A percentile compares a stretch with the other conserved stretches of the same genome.
Conservation (phyloP, 2,888 invertebrate species). For the Napeogenes sylphis region DNA sequence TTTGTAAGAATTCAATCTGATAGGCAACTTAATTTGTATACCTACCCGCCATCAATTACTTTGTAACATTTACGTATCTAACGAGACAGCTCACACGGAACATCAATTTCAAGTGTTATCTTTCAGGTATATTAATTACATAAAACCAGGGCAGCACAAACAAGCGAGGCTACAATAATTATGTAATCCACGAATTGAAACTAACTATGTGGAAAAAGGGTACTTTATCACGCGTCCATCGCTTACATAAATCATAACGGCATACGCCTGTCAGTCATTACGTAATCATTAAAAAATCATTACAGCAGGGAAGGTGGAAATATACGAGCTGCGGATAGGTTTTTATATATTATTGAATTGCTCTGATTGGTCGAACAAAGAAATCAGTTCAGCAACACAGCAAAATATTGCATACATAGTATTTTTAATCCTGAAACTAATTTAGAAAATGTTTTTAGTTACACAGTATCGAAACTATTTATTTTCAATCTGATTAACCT, state of each 20-base stretch:
- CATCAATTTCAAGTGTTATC: slow-evolving; percentile 32
- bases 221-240: slow-evolving; percentile 58
- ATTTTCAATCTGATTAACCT: neutral
- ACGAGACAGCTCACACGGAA: slow-evolving; percentile 22
- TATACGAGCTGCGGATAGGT: slow-evolving; percentile 9
- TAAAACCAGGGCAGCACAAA: slow-evolving; percentile 29
- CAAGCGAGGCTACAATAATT: slow-evolving; percentile 32
- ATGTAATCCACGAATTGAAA: slow-evolving; percentile 29
- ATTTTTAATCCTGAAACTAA: too few species aligned
- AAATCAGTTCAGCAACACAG: slow-evolving; percentile 5
- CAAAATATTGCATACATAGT: too few species aligned
- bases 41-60: neutral
- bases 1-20: too few species aligned
- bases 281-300: slow-evolving; percentile 73
- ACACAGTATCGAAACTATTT: neutral
- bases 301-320: slow-evolving; percentile 36
- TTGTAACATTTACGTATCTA: slow-evolving; percentile 6
- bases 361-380: slow-evolving; percentile 1
- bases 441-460: neutral
- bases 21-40: neutral
- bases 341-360: slow-evolving; percentile 10
- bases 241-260: slow-evolving; percentile 62
- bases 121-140: slow-evolving; percentile 39
- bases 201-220: slow-evolving; percentile 30
- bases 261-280: slow-evolving; percentile 66